phyloP scores from a whole-genome alignment of 2,797 vertebrate species.

The Cetoscarus ocellatus region DNA sequence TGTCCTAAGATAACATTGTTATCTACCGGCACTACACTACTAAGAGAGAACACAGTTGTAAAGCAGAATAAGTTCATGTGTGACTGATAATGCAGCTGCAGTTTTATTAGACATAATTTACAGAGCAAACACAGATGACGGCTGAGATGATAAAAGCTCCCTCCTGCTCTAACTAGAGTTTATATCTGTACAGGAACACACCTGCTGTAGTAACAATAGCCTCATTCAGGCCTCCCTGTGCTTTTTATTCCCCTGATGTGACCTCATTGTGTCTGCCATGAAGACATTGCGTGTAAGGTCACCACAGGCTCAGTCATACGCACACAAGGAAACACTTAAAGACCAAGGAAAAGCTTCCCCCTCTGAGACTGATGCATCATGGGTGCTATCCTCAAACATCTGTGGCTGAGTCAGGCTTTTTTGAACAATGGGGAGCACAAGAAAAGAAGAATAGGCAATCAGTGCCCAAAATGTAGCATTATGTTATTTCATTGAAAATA shows the following conservation, averaged over 20 bases:
- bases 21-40: too few species aligned
- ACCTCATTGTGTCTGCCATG: constrained; percentile 51
- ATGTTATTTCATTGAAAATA: constrained; percentile 20
- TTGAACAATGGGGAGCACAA: constrained; percentile 8
- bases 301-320: constrained; percentile 17
- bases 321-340: constrained; percentile 55
- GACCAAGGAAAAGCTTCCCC: constrained; percentile 50
- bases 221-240: constrained; percentile 23
- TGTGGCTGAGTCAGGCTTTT: constrained; percentile 52
- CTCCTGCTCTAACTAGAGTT: not conserved
- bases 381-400: constrained; percentile 43
- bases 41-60: not conserved
- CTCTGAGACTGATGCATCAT: constrained; percentile 40
- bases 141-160: constrained; percentile 36
- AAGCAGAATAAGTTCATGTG: constrained; percentile 3
- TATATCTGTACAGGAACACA: constrained; percentile 36
- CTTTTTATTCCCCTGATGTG: constrained; percentile 39
- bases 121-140: constrained; percentile 19
- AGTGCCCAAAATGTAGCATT: too few species aligned
- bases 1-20: too few species aligned
- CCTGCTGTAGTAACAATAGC: constrained; percentile 63
- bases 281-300: constrained; percentile 39
- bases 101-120: constrained; percentile 12
- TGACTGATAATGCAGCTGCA: constrained; percentile 23
- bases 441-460: not conserved